Evolutionary conservation across 1,140 invertebrate species (phyloP), one percentile per base, ranked within the genome.

Genomic region (Panagrolaimus sp.): DNA sequence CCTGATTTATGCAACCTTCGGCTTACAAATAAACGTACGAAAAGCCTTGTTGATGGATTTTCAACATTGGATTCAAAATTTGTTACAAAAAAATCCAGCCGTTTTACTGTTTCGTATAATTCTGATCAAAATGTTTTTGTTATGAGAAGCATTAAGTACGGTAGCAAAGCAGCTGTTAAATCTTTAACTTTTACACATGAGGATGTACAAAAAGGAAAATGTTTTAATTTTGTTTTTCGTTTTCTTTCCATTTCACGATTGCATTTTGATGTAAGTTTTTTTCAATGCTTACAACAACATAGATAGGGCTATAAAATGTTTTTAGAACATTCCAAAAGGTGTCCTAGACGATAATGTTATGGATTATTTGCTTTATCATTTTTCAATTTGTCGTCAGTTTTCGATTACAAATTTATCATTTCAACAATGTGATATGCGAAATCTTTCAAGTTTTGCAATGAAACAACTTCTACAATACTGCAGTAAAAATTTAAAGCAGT

Each of bases 171-270:
- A 11, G 11, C 16, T 2, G 42, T 25, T 20, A 64, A 64, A 31
- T n/a, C 20, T 0, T 31, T 64, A 11, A 64, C 63, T 43, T 47
- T 64, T 25, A 64, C 63, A 9, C 25, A 27, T 20, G 13, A 64
- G 20, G 63, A 64, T 31, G 31, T 64, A 9, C 42, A 38, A 25
- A 31, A 64, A 16, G 23, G 42, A 43, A 20, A 14, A 16, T 16
- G 31, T 20, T 64, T 64, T 16, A 13, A 20, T 23, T 64, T 64
- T 47, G 45, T 44, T 31, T 64, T 64, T 64, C 63, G 63, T 23
- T 31, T 23, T 20, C 31, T 64, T 20, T 20, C 20, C 13, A 43
- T 64, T 43, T 31, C 9, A n/a, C 63, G 63, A 44, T 25, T 64
- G 9, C 13, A 23, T n/a, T 64, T 64, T 31, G 45, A 64, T 13